Percentiles rank a stretch among this genome's conserved stretches.
Conservation (phyloP, 2,797 vertebrate genomes). For the Anomalospiza imberbis region DNA sequence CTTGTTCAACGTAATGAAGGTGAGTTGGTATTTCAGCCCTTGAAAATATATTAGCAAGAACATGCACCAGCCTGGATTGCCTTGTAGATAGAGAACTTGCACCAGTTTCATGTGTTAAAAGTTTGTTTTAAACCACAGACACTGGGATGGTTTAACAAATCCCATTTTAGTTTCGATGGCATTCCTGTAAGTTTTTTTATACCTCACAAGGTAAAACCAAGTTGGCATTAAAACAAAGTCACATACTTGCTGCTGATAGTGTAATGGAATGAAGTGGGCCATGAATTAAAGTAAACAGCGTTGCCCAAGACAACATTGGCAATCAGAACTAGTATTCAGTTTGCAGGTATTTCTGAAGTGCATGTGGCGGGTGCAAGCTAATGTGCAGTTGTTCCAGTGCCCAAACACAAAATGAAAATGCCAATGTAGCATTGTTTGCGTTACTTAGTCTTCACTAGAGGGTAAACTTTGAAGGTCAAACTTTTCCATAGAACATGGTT, state of each 20-base stretch:
- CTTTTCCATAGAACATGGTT: background rate
- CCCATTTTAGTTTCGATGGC: background rate
- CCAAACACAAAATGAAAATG: background rate
- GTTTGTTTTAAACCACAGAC: background rate
- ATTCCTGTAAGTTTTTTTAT: background rate
- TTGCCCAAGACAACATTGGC: background rate
- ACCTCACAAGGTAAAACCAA: background rate
- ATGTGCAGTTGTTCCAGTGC: background rate
- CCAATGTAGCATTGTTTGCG: background rate
- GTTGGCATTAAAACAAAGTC: background rate
- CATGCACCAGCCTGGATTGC: background rate
- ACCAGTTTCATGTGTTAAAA: background rate
- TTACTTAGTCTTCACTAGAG: background rate
- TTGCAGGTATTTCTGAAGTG: background rate
- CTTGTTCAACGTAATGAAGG: slow-evolving; percentile 99
- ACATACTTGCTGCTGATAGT: background rate
- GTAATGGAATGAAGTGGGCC: background rate
- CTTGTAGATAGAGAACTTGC: background rate
- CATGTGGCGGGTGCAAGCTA: background rate
- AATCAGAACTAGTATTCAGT: background rate
- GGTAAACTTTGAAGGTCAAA: background rate
- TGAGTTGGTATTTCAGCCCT: slow-evolving; percentile 53
- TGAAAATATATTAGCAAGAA: background rate
- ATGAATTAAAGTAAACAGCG: background rate
- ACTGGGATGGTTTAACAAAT: background rate